Evolutionary conservation across 92 coral and sea anemone species (phyloP), one percentile per base, ranked within the genome.

Genomic region (Pocillopora grandis): DNA sequence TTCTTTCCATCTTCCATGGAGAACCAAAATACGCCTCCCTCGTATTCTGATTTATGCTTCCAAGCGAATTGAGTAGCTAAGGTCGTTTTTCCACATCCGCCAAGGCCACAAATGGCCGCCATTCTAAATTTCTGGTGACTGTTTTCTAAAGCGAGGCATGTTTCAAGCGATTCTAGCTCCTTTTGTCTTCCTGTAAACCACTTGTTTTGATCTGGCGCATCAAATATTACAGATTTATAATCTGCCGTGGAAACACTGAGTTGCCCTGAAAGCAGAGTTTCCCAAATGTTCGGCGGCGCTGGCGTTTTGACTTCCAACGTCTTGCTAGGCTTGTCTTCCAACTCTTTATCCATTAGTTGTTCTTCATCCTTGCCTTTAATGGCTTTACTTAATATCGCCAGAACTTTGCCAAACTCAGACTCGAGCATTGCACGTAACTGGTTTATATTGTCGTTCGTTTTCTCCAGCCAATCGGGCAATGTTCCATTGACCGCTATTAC

Each of bases 1-100:
- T 49, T 78, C 31, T 68, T 70, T n/a, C 81, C 76, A 56, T 77
- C 81, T 82, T 94, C 98, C 73, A 94, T 91, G 14, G 98, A 91
- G 75, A 94, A 60, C 95, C 98, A 94, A 81, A 85, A 91, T 72
- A 91, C 98, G 14, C 98, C 95, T 35, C 93, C 98, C 3, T 48
- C 77, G 83, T 91, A 94, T 59, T 77, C 35, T 21, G 35, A 15
- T 67, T 87, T 87, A 48, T 58, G 57, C 60, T 80, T 66, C 72
- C 80, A 75, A 0, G 83, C 82, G 76, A 81, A 76, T 0, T 66
- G 78, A 31, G 77, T 57, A 58, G 86, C 90, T 19, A 87, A 85
- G 42, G 82, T 76, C 9, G 90, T 87, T 36, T 87, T 87, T 13
- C 90, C 90, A 36, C 63, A 66, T 58, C 87, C 90, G 14, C 88